A percentile compares a stretch with the other conserved stretches of the same genome.
Conservation (phyloP, 2,888 invertebrate species). For the Sinotaia quadrata region DNA sequence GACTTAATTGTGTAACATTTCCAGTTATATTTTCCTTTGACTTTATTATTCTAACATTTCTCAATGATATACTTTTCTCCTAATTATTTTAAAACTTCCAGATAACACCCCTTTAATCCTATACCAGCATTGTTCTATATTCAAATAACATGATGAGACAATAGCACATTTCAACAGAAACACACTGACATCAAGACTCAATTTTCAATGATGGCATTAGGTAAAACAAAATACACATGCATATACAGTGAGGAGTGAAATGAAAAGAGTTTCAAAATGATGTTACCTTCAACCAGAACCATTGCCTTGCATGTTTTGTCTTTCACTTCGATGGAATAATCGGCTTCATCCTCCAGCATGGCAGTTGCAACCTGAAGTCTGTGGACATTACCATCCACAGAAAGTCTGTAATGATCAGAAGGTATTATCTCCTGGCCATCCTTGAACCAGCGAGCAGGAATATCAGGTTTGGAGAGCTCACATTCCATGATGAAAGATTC, state of each 20-base stretch:
- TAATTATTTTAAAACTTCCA: no score
- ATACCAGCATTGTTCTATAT: no score
- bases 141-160: no score
- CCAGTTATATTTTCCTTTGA: no score
- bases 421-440: constrained; percentile 57
- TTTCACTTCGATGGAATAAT: constrained; percentile 64
- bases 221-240: no score
- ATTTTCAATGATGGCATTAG: no score
- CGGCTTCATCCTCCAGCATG: constrained; percentile 68
- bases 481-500: constrained; percentile 60
- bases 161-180: no score
- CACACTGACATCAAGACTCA: no score
- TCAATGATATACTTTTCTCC: no score
- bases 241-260: neutral
- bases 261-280: neutral
- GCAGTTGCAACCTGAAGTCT: constrained; percentile 60
- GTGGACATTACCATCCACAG: constrained; percentile 59
- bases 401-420: constrained; percentile 52
- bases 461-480: constrained; percentile 64
- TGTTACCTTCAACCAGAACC: constrained; percentile 63
- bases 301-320: constrained; percentile 60
- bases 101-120: no score
- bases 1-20: no score
- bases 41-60: no score
- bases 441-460: constrained; percentile 69